Evolutionary conservation across 2,113 vertebrate genomes (phyloP).

Genomic region (Ivindomyrus marchei): DNA sequence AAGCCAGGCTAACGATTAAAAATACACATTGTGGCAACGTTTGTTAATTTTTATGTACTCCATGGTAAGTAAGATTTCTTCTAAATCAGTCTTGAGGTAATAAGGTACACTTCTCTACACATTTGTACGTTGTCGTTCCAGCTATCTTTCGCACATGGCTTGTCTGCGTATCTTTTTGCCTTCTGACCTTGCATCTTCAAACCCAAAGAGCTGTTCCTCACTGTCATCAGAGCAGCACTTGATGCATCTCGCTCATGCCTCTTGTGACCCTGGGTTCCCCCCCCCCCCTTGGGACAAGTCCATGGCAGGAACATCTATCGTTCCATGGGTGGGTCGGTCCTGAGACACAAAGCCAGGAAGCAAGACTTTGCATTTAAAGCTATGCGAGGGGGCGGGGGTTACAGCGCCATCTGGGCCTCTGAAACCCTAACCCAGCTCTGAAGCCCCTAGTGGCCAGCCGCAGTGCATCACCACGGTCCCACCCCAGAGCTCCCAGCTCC

Average conservation of each 20-base stretch:
- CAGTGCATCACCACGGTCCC: neutral
- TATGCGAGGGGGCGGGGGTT: neutral
- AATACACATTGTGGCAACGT: neutral
- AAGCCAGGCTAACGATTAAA: neutral
- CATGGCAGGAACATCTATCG: neutral
- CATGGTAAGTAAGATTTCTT: neutral
- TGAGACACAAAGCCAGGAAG: neutral
- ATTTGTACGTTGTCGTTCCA: neutral
- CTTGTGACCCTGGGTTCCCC: neutral
- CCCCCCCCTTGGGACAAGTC: neutral
- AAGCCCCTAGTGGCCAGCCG: constrained; percentile 36
- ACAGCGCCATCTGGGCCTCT: constrained; percentile 1
- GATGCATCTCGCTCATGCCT: neutral
- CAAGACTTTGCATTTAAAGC: neutral
- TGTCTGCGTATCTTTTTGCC: neutral
- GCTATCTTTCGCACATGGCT: neutral
- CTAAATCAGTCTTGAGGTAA: neutral
- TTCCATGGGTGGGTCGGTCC: neutral
- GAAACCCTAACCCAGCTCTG: constrained; percentile 27
- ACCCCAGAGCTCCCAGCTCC: neutral
- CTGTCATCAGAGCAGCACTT: neutral
- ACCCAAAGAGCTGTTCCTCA: neutral
- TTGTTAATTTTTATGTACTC: neutral
- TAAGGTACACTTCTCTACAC: neutral
- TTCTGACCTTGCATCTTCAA: neutral